Evolutionary conservation across 2,888 invertebrate genomes (phyloP).

Genomic region (Xylota segnis): DNA sequence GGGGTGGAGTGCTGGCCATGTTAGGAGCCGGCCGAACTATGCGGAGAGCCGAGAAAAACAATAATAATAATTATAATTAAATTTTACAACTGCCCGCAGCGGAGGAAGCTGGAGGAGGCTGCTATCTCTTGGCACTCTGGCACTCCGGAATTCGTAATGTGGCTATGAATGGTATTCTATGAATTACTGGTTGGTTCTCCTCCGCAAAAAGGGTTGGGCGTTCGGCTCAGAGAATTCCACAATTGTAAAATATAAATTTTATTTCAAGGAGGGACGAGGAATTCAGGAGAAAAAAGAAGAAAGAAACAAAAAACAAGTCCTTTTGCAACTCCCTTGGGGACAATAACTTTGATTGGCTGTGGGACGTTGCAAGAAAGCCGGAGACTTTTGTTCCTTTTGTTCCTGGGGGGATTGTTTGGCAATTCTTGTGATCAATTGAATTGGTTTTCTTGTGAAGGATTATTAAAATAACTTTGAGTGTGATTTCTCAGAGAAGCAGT

Average conservation of each 20-base stretch:
- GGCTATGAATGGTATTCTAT: constrained; percentile 55
- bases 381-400: constrained; percentile 17
- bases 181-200: constrained; percentile 43
- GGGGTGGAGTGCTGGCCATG: constrained; percentile 6
- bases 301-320: constrained; percentile 31
- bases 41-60: constrained; percentile 58
- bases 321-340: constrained; percentile 48
- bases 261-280: not conserved
- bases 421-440: constrained; percentile 60
- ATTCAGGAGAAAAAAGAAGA: not conserved
- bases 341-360: constrained; percentile 73
- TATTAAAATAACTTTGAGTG: constrained; percentile 48
- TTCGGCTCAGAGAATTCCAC: constrained; percentile 36
- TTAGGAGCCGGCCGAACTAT: too few species aligned
- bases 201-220: constrained; percentile 19
- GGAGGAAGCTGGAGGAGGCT: not conserved
- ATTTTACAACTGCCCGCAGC: constrained; percentile 47
- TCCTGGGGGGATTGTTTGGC: constrained; percentile 38
- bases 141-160: constrained; percentile 71
- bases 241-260: constrained; percentile 58
- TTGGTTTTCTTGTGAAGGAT: constrained; percentile 57
- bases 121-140: constrained; percentile 68
- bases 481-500: constrained; percentile 2
- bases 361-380: constrained; percentile 39
- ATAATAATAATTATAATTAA: constrained; percentile 75